Percentiles rank a stretch among this genome's conserved stretches.
Conservation (phyloP, 1,140 invertebrate genomes). For the Macrocentrus cingulum region DNA sequence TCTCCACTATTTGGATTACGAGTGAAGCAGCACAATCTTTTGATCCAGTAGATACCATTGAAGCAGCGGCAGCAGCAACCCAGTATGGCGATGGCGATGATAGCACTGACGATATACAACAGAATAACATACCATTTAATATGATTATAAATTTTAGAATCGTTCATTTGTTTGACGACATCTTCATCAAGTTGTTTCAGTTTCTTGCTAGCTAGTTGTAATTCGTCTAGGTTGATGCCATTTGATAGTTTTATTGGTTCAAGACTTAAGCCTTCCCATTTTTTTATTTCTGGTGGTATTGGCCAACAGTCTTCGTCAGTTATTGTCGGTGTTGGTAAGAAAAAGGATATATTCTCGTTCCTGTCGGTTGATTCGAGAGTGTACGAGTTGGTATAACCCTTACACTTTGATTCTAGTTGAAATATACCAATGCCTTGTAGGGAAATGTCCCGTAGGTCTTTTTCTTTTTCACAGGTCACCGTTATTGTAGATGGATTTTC, state of each 20-base stretch:
- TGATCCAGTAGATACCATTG: constrained; percentile 5
- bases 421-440: constrained; percentile 15
- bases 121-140: constrained; percentile 8
- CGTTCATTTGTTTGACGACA: constrained; percentile 7
- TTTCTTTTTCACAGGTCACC: constrained; percentile 3
- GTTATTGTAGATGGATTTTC: constrained; percentile 23
- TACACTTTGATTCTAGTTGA: constrained; percentile 2
- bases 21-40: constrained; percentile 21
- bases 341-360: constrained; percentile 11
- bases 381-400: constrained; percentile 20
- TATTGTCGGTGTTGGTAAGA: constrained; percentile 19
- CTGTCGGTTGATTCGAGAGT: constrained; percentile 13
- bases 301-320: constrained; percentile 20
- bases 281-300: not conserved
- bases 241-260: constrained; percentile 12
- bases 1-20: constrained; percentile 4
- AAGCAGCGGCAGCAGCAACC: constrained; percentile 10
- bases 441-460: constrained; percentile 5
- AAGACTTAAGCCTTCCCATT: not conserved
- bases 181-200: constrained; percentile 12
- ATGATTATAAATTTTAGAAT: constrained; percentile 11
- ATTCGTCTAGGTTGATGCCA: constrained; percentile 10
- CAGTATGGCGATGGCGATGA: constrained; percentile 8
- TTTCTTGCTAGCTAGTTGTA: constrained; percentile 13
- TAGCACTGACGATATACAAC: not conserved